These are phyloP conservation scores for Callospermophilus lateralis DNA, from an alignment of 2,113 vertebrate species.

Conservation along the genomic window DNA sequence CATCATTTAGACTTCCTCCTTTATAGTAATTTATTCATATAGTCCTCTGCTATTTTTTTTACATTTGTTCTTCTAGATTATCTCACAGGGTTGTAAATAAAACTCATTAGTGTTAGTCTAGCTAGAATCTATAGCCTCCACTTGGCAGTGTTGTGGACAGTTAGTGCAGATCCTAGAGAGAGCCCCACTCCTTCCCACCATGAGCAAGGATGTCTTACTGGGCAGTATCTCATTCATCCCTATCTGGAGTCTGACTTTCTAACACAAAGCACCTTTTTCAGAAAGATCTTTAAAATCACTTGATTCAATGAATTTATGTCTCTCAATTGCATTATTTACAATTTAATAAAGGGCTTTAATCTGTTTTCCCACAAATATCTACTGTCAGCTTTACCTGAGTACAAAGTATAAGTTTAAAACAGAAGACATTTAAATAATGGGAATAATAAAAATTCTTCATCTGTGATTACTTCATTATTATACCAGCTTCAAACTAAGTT, in stretches of 20 bases:
- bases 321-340: background rate
- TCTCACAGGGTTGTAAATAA: background rate
- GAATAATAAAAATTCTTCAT: constrained; percentile 55
- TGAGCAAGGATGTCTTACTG: background rate
- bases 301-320: constrained; percentile 21
- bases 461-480: constrained; percentile 60
- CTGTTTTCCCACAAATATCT: background rate
- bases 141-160: background rate
- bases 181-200: background rate
- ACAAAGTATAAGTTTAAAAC: background rate
- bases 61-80: background rate
- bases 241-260: background rate
- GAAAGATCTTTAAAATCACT: background rate
- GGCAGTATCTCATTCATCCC: background rate
- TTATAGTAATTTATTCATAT: constrained; percentile 9
- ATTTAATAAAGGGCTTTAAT: background rate
- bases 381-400: constrained; percentile 2
- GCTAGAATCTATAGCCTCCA: background rate
- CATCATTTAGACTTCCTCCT: background rate
- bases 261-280: background rate
- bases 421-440: constrained; percentile 52
- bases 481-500: constrained; percentile 28
- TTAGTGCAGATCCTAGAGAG: background rate
- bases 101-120: background rate
- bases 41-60: background rate